Percentiles rank a stretch among this genome's conserved stretches.
Evolutionary conservation across 2,888 invertebrate species (phyloP).

Genomic region (Alcis repandata): DNA sequence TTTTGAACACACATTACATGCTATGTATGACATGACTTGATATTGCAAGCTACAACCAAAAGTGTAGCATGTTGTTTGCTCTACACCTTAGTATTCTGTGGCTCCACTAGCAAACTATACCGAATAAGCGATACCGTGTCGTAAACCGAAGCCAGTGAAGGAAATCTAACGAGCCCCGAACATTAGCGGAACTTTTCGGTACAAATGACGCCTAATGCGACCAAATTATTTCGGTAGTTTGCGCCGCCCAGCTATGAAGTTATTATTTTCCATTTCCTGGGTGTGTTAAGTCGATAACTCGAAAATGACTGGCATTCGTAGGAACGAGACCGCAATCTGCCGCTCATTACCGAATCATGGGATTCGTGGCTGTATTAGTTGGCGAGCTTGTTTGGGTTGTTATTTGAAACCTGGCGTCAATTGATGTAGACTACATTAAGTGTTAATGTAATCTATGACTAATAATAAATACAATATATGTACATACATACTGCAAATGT

Average conservation of each 20-base stretch:
- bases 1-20: no score
- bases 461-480: no score
- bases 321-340: conserved; percentile 58
- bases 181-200: conserved; percentile 56
- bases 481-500: no score
- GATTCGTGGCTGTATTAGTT: conserved; percentile 49
- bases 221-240: conserved; percentile 79
- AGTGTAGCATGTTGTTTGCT: no score
- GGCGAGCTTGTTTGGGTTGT: conserved; percentile 44
- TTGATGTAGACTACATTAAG: background rate
- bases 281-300: conserved; percentile 84
- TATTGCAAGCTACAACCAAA: no score
- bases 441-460: background rate
- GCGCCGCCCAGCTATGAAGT: conserved; percentile 78
- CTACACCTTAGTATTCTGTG: no score
- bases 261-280: conserved; percentile 85
- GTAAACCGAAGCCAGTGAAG: conserved; percentile 34
- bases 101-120: background rate
- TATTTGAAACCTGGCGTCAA: conserved; percentile 16
- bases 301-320: conserved; percentile 83
- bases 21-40: no score
- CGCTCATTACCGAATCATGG: conserved; percentile 76
- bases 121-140: background rate
- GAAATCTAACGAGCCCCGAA: conserved; percentile 51
- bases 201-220: conserved; percentile 78